phyloP scores from a whole-genome alignment of 2,797 vertebrate genomes.

The Holocentrus rufus region DNA sequence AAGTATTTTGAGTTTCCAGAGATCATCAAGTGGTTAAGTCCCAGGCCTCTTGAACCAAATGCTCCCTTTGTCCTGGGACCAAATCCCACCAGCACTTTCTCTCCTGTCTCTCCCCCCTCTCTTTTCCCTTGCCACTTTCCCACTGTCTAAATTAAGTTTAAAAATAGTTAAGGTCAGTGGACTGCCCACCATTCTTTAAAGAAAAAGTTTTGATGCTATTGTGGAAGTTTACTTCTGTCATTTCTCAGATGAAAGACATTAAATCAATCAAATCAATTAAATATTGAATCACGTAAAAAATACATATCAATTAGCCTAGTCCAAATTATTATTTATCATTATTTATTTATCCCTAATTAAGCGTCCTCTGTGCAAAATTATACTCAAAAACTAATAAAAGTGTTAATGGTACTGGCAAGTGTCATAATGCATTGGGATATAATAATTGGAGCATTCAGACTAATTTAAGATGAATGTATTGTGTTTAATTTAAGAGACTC shows the following conservation, averaged over 20 bases:
- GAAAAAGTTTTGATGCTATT: background rate
- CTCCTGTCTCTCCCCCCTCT: conserved; percentile 41
- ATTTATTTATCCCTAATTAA: too few species aligned
- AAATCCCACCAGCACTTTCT: conserved; percentile 49
- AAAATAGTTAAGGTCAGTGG: conserved; percentile 33
- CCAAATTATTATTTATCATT: too few species aligned
- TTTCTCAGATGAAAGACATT: conserved; percentile 10
- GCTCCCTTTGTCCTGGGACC: conserved; percentile 42
- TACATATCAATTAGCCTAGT: too few species aligned
- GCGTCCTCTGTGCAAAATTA: too few species aligned
- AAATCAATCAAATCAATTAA: background rate
- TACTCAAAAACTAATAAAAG: too few species aligned
- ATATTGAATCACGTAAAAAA: too few species aligned
- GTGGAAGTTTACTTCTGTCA: conserved; percentile 19
- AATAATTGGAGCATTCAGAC: too few species aligned
- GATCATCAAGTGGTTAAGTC: conserved; percentile 50
- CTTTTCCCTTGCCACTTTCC: conserved; percentile 27
- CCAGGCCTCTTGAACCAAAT: conserved; percentile 49
- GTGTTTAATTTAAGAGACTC: conserved; percentile 4
- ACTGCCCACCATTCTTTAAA: background rate
- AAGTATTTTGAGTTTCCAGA: conserved; percentile 24
- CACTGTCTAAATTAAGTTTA: conserved; percentile 47
- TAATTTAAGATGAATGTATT: background rate
- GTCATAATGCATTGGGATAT: too few species aligned
- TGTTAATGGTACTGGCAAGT: too few species aligned